These are phyloP conservation scores for Aurelia coerulea DNA, from an alignment of 30 jellyfish, hydroid and myxozoan species.

Conservation along the genomic window DNA sequence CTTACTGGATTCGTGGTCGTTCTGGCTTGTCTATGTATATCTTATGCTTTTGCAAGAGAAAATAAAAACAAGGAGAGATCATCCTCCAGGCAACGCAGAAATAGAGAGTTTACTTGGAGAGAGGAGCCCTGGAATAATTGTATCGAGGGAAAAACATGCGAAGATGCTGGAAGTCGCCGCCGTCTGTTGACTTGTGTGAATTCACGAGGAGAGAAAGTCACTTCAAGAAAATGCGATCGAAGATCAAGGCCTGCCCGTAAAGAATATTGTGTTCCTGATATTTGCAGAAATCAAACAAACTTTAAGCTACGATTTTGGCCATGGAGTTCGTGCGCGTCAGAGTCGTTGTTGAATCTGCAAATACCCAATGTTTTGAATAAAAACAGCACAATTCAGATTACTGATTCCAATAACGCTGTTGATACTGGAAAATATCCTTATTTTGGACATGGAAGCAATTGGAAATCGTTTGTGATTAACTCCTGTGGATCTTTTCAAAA, in stretches of 20 bases:
- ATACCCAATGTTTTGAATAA: background rate
- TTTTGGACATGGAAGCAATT: slow-evolving; percentile 16
- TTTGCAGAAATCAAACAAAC: slow-evolving; percentile 41
- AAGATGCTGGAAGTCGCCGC: slow-evolving; percentile 50
- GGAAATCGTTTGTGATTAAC: slow-evolving; percentile 38
- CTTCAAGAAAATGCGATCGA: slow-evolving; percentile 52
- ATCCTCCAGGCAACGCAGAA: background rate
- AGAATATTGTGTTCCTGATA: slow-evolving; percentile 41
- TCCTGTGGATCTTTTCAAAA: slow-evolving; percentile 60
- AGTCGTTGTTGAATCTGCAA: background rate
- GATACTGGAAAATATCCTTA: background rate
- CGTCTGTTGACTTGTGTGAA: slow-evolving; percentile 43
- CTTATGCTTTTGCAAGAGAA: background rate
- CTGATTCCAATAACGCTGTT: background rate
- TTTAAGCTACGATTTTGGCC: slow-evolving; percentile 21
- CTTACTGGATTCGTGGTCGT: background rate
- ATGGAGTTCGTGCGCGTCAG: slow-evolving; percentile 45
- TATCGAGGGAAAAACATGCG: slow-evolving; percentile 34
- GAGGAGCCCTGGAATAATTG: slow-evolving; percentile 48
- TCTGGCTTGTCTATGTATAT: background rate
- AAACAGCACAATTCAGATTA: slow-evolving; percentile 27
- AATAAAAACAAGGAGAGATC: background rate
- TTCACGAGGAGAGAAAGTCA: slow-evolving; percentile 16
- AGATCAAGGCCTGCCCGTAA: slow-evolving; percentile 39
- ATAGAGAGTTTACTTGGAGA: slow-evolving; percentile 22